phyloP scores from a whole-genome alignment of 2,888 invertebrate species.

The Ecdyonurus torrentis region DNA sequence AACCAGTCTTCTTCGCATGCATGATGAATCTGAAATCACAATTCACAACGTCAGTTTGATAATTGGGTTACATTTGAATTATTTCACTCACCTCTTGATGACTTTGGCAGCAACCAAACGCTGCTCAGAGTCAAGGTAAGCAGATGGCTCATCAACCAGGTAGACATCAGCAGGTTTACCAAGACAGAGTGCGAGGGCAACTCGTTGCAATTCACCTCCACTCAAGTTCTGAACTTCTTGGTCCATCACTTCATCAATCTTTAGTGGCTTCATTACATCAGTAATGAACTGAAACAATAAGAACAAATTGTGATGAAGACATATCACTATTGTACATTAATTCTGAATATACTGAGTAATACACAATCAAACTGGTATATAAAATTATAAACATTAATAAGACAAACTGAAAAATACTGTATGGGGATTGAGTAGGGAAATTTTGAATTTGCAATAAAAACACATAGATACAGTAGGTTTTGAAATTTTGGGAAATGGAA shows the following conservation, averaged over 20 bases:
- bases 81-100: conserved; percentile 61
- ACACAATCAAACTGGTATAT: too few relatives aligned
- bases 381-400: too few relatives aligned
- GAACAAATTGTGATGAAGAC: too few relatives aligned
- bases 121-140: conserved; percentile 98
- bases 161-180: conserved; percentile 99
- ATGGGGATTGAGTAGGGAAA: too few relatives aligned
- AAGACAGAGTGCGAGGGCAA: conserved; percentile 87
- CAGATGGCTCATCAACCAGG: conserved; percentile 96
- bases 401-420: too few relatives aligned
- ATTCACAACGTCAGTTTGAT: too few relatives aligned
- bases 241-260: conserved; percentile 93
- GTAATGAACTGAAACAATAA: conserved; percentile 95
- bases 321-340: too few relatives aligned
- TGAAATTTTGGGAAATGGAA: too few relatives aligned
- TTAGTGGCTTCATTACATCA: conserved; percentile 96
- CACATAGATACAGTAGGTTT: too few relatives aligned
- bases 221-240: conserved; percentile 97
- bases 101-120: conserved; percentile 99
- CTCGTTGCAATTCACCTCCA: conserved; percentile 97
- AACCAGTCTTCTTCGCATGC: conserved; percentile 98
- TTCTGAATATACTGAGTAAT: too few relatives aligned
- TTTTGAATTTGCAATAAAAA: too few relatives aligned
- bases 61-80: too few relatives aligned
- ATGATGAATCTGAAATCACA: conserved; percentile 88